Base-by-base conservation (phyloP, 2,888 invertebrate genomes). In the Protophormia terraenovae region DNA sequence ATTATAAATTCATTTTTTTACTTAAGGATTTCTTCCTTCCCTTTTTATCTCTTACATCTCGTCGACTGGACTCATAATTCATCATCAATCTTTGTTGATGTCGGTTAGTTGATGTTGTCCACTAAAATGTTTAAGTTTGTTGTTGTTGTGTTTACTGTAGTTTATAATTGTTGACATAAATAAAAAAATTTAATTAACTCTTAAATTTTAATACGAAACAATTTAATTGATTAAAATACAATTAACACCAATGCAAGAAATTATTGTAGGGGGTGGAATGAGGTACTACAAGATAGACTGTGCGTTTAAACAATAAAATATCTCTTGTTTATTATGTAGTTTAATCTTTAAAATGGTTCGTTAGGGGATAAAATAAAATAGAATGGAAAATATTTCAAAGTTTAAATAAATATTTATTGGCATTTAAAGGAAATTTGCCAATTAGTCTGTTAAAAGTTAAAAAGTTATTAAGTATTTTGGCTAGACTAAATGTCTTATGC, bases 151-250 rank as follows among this genome's bases (percentile, higher is more conserved):
- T 64, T 62, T 50, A 50, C 38, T 27, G 38, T 76, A 7, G n/a
- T 27, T 29, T 29, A 62, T 32, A 53, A 71, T 53, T 62, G 62
- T 64, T 64, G 62, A 32, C 71, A 72, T 79, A 72, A 53, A 64
- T 72, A 50, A 29, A 5, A 55, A 41, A 77, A 50, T 22, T 50
- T 58, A 67, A 66, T 67, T 81, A 60, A 47, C 80, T 32, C n/a
- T 58, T 66, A 55, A 60, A 53, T 47, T 66, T 67, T 55, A 58
- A 75, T 69, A 60, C 67, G 69, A 16, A 16, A 35, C 7, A 27
- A 71, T 50, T 71, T 62, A 79, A 71, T 71, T 79, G 35, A 53
- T 69, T 81, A 27, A 81, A 81, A 60, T 67, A 29, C 47, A 62
- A 50, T 69, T 67, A 41, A 76, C 47, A 73, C 14, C 27, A 66